Evolutionary conservation across 2,797 vertebrate species (phyloP), one percentile per base, ranked within the genome.

Genomic region (Champsocephalus esox): DNA sequence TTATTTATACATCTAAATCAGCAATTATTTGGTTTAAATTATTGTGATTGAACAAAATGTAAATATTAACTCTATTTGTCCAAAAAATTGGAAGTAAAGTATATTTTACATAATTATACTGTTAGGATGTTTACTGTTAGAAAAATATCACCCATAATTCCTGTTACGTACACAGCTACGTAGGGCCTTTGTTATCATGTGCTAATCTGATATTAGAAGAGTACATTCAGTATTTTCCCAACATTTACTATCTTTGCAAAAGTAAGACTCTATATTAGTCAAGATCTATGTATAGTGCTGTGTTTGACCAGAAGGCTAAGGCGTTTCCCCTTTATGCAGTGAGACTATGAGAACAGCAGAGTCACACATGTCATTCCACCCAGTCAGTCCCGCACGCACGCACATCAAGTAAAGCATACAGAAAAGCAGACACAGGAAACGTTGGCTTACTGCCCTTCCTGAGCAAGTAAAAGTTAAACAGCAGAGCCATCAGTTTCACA

Each of bases 291-390:
- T 59, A 19, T 50, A 61, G n/a, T 21, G 62, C 69, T 69, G 64
- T 72, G 61, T 69, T 82, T 75, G 52, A 62, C 67, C 28, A 28
- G 28, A 28, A 28, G 64, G 14, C 68, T 0, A 9, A 79, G 67
- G 70, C 65, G 4, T 81, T 79, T 87, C 75, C 80, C 65, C 66
- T 79, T 80, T 66, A 80, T 64, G 61, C 79, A 66, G 38, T 24
- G 32, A 76, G 55, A 19, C 59, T 46, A 11, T 14, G 48, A 79
- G 64, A 32, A 58, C 5, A 61, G 56, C 34, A 1, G 0, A 64
- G 52, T 75, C 59, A 79, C 34, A 51, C 68, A 68, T 58, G 70
- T 79, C 71, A 75, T 81, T 81, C 72, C 59, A 73, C 38, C 43
- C 66, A 70, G 17, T 64, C 62, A 11, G 64, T 63, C 74, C 60